phyloP scores from a whole-genome alignment of 2,888 invertebrate species.

The Leistus spinibarbis region DNA sequence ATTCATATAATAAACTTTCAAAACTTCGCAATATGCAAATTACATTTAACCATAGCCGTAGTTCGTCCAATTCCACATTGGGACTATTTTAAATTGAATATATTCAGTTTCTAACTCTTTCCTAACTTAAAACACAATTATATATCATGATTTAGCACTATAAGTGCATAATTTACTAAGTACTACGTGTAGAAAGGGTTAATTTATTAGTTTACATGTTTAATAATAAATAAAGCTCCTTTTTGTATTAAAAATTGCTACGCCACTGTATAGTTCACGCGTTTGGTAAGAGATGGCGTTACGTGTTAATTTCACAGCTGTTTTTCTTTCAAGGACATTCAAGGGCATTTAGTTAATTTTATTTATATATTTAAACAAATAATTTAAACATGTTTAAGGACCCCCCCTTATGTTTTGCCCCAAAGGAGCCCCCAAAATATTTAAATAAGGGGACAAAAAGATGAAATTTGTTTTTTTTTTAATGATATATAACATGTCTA shows the following conservation, averaged over 20 bases:
- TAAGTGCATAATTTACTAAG: neutral
- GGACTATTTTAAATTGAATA: neutral
- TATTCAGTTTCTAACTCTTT: neutral
- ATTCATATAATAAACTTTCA: conserved; percentile 2
- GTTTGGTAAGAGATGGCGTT: neutral
- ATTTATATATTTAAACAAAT: neutral
- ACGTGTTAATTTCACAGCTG: neutral
- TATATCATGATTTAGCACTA: neutral
- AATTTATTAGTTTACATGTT: neutral
- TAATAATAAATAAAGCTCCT: neutral
- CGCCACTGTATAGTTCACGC: neutral
- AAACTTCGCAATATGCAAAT: conserved; percentile 4
- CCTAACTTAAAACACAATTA: neutral
- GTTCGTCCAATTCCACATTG: neutral
- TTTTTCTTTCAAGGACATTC: neutral
- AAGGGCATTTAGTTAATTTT: neutral
- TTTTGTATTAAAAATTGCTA: neutral
- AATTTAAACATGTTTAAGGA: neutral
- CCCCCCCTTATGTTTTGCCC: neutral
- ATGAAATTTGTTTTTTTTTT: no score
- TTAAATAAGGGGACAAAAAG: neutral
- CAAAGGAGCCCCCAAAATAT: neutral
- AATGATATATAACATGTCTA: no score
- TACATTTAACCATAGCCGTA: conserved; percentile 12
- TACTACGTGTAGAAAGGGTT: neutral